Base-by-base conservation (phyloP, 2,113 vertebrate genomes). In the Dipodomys stephensi region DNA sequence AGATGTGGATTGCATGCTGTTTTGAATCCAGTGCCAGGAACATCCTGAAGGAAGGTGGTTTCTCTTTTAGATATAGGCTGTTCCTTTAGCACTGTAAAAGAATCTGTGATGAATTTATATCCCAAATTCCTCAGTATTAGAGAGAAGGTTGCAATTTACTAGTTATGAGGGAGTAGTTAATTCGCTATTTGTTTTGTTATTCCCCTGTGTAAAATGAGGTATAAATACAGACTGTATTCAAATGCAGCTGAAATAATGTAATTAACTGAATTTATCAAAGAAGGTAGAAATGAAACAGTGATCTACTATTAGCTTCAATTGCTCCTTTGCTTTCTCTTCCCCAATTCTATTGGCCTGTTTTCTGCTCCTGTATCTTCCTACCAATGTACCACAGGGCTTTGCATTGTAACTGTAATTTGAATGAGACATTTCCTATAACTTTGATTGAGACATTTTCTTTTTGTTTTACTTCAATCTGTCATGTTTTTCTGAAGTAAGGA, bases 1-100 rank as follows among this genome's bases (percentile, higher is more conserved):
- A 85, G 49, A 57, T 32, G 44, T 46, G 15, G 30, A 53, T 32
- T 19, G 15, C 67, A 49, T 87, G 77, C 92, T 91, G 62, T 89
- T 83, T 67, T 72, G n/a, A 72, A 8, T 72, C 30, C 22, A 3
- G 18, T 88, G 62, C 81, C 83, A 91, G 87, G 65, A 76, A 91
- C 83, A 53, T 60, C 69, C 73, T 44, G 71, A 49, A 49, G 23
- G 35, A 82, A 25, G 30, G 78, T 23, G 27, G 4, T 82, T 93
- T 84, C 73, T 71, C 49, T 87, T 84, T 74, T 65, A 92, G 15
- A 93, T 68, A 32, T 53, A 32, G 87, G 60, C 19, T 69, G 28
- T 87, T 81, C 67, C 67, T 91, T 89, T 91, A 80, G 19, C 62
- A 77, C 53, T 76, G 8, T 90, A 87, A 85, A n/a, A 87, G 39